phyloP scores from a whole-genome alignment of 2,888 invertebrate genomes.

The Diloba caeruleocephala region DNA sequence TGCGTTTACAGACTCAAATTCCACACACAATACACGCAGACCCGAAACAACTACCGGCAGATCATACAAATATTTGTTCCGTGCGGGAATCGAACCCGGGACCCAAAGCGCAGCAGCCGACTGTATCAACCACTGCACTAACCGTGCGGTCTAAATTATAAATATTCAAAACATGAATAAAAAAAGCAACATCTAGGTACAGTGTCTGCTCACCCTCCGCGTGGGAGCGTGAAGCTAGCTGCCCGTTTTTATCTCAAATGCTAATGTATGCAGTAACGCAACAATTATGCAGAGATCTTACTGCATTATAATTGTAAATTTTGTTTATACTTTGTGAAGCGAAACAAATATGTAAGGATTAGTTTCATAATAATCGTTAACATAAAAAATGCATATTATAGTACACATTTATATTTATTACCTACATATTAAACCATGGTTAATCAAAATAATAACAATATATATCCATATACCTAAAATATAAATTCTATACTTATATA shows the following conservation, averaged over 20 bases:
- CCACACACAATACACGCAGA: too few species aligned
- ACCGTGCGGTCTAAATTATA: too few species aligned
- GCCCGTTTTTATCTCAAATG: constrained; percentile 37
- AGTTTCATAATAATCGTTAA: constrained; percentile 8
- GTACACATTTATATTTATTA: constrained; percentile 8
- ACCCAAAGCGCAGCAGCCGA: too few species aligned
- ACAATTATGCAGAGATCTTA: constrained; percentile 32
- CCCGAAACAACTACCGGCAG: too few species aligned
- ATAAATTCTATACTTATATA: constrained; percentile 8
- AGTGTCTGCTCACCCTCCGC: constrained; percentile 15
- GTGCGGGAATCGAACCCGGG: too few species aligned
- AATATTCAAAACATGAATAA: background rate
- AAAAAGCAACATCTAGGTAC: constrained; percentile 6
- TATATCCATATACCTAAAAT: constrained; percentile 1
- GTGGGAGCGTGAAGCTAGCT: constrained; percentile 42
- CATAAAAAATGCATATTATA: constrained; percentile 36
- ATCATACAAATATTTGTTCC: too few species aligned
- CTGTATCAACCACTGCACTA: too few species aligned
- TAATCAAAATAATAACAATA: constrained; percentile 3
- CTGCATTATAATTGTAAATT: constrained; percentile 43
- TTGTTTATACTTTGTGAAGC: constrained; percentile 14
- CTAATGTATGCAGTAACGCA: constrained; percentile 20
- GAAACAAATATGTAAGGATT: constrained; percentile 19
- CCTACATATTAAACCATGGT: too few species aligned
- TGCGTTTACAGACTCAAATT: too few species aligned